phyloP scores from a whole-genome alignment of 2,113 vertebrate genomes.

The Plecturocebus donacophilus region DNA sequence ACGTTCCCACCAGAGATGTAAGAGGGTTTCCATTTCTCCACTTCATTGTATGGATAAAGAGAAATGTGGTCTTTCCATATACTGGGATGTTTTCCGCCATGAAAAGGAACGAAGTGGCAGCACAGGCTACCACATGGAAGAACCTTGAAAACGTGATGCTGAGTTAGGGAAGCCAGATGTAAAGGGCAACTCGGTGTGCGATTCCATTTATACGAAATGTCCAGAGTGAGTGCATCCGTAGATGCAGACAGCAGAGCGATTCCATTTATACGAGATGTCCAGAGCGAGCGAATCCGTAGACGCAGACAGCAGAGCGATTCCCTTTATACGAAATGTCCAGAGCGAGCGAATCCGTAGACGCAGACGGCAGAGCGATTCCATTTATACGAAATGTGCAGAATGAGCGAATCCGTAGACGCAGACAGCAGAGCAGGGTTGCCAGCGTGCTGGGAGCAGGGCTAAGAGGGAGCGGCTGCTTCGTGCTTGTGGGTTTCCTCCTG shows the following conservation, averaged over 20 bases:
- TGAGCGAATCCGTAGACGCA: background rate
- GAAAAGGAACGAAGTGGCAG: background rate
- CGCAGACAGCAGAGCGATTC: background rate
- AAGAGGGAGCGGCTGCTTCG: background rate
- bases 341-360: background rate
- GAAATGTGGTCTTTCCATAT: background rate
- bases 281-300: background rate
- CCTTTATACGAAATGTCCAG: no score
- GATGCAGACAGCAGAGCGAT: background rate
- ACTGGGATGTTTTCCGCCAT: background rate
- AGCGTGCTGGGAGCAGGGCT: background rate
- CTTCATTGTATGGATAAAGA: background rate
- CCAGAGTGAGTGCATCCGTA: background rate
- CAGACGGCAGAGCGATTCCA: background rate
- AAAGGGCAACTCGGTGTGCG: background rate
- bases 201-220: background rate
- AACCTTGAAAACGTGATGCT: background rate
- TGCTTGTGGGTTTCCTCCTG: background rate
- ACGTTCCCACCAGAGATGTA: background rate
- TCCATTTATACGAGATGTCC: no score
- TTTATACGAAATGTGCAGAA: background rate
- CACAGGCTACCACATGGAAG: background rate
- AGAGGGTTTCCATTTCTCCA: background rate
- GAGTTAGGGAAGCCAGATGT: background rate
- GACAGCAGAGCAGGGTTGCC: background rate